Evolutionary conservation across 2,888 invertebrate species (phyloP), one percentile per base, ranked within the genome.

Genomic region (Bugulina stolonifera): DNA sequence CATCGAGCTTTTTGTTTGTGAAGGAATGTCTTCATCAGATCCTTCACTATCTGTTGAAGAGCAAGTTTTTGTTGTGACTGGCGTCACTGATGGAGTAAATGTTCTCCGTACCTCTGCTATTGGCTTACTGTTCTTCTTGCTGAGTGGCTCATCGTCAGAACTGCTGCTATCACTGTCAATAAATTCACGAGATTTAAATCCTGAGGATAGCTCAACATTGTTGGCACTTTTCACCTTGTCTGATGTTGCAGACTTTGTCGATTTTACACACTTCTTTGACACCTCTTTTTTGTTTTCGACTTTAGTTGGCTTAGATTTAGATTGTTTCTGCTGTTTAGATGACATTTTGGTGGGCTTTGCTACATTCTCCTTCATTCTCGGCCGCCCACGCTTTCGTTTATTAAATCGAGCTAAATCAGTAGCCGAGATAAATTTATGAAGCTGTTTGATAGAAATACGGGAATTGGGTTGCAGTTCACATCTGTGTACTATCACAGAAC

Each of bases 111-210:
- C 43, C 43, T 43, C 43, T 43, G 43, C 43, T 43, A 43, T 43
- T 43, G 43, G 18, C 43, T 43, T 43, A 18, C 43, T 43, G 43
- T 43, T 18, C 5, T 43, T 43, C 18, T 43, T 5, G 18, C 10
- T 43, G 18, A 18, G 10, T 10, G 43, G 43, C 27, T 64, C 64
- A 32, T 64, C 64, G 32, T 64, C 64, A 18, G 64, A 64, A 32
- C 64, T 64, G 64, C 64, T 32, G 32, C 64, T 32, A 32, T 64
- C 64, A 64, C 64, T 64, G 32, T 2, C 2, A 14, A 64, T 32
- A 34, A 64, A 64, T 64, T 64, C 64, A 29, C 29, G 29, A 64
- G 64, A 64, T 64, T 64, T 64, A 64, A 14, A 25, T 29, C 2
- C 32, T 29, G 32, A 14, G 5, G 18, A 2, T 22, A n/a, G 29